Base-by-base conservation (phyloP, 1,140 invertebrate species). In the Penaeus japonicus region DNA sequence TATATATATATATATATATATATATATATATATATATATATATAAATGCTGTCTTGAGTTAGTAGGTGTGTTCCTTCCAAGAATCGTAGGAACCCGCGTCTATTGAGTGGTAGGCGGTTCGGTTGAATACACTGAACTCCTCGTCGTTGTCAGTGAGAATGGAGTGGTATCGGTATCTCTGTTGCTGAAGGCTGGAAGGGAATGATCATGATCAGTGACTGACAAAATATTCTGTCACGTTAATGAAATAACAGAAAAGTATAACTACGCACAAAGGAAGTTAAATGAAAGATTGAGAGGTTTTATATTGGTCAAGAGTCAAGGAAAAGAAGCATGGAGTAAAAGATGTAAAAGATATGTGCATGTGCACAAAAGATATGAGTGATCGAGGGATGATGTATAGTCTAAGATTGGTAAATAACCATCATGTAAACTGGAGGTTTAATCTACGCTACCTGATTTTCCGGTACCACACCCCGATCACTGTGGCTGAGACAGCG, bases 401-500 rank as follows among this genome's bases (percentile, higher is more conserved):
- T 5, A 20, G 22, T 35, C 12, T 17, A 59, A 27, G 15, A 30
- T 4, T 27, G 10, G 32, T 30, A 7, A 62, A 2, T 47, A 47
- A 47, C 47, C 15, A 47, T 15, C 47, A 47, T 15, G 10, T 15
- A 12, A 47, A 47, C 15, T 47, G 47, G 15, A 7, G 47, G 10
- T 47, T 47, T 15, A 1, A 30, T 12, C 1, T 12, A 57, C 1
- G 18, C 62, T 82, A 82, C 80, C 55, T 82, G 18, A 82, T 82
- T 32, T 59, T 82, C 55, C 55, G 59, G 80, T 53, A 82, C 80
- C 80, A 82, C n/a, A 82, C 80, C 0, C 80, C 80, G n/a, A 62
- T 0, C 17, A 82, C 80, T 5, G 80, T 82, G 55, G 30, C 24
- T 4, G 30, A 32, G 15, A 82, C 27, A 27, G 80, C 55, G 0